These are phyloP conservation scores for Scalopus aquaticus DNA, from an alignment of 2,113 vertebrate species.

Conservation along the genomic window DNA sequence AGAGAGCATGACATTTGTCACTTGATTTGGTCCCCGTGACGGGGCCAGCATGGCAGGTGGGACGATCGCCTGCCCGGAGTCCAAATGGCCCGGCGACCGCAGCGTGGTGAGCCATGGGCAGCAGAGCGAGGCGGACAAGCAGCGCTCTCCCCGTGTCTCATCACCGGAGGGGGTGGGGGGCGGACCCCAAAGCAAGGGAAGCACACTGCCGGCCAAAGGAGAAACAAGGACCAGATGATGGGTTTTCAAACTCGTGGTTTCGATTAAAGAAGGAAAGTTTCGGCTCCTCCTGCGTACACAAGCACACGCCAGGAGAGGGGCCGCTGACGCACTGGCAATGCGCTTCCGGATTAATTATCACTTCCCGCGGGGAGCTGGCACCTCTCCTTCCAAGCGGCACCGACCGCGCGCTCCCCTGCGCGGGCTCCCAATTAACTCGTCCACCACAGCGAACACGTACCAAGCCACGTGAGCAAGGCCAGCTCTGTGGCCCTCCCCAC, in stretches of 20 bases:
- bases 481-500: conserved; percentile 12
- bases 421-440: conserved; percentile 73
- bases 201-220: background rate
- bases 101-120: background rate
- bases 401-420: conserved; percentile 48
- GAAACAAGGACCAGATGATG: background rate
- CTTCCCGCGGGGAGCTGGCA: conserved; percentile 46
- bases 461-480: conserved; percentile 8
- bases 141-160: background rate
- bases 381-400: conserved; percentile 71
- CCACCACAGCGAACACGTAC: conserved; percentile 44
- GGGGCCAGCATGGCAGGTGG: background rate
- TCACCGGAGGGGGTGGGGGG: background rate
- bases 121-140: background rate
- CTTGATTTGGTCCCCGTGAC: background rate
- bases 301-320: conserved; percentile 61
- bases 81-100: background rate
- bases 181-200: background rate
- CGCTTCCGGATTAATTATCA: conserved; percentile 67
- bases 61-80: background rate
- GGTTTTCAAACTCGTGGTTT: background rate
- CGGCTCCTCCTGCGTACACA: conserved; percentile 36
- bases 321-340: conserved; percentile 63
- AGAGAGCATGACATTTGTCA: background rate
- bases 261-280: conserved; percentile 51